These are phyloP conservation scores for Oreochromis mossambicus DNA, from an alignment of 2,797 vertebrate genomes.

Conservation along the genomic window DNA sequence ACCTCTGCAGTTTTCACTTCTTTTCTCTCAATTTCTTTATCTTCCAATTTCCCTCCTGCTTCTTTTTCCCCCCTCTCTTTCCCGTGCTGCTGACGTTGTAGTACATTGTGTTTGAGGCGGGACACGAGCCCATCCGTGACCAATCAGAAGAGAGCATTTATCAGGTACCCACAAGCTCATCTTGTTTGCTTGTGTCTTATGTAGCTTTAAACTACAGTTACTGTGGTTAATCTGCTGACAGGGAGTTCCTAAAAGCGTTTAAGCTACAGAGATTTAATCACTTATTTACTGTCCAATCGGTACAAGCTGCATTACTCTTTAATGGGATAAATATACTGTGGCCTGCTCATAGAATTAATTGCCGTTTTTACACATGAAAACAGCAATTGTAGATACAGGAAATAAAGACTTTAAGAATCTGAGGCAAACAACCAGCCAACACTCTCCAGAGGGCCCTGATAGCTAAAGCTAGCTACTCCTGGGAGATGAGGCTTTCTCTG, in stretches of 20 bases:
- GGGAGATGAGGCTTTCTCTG: constrained; percentile 17
- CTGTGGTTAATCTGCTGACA: not conserved
- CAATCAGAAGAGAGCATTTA: constrained; percentile 99
- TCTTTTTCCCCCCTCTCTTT: constrained; percentile 62
- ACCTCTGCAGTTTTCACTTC: constrained; percentile 72
- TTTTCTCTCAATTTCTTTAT: constrained; percentile 76
- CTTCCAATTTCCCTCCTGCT: constrained; percentile 74
- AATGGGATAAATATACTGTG: not conserved
- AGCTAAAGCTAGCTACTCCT: constrained; percentile 6
- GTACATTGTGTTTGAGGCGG: constrained; percentile 99
- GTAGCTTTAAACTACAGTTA: not conserved
- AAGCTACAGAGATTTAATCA: constrained; percentile 15
- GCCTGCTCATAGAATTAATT: not conserved
- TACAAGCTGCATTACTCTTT: constrained; percentile 2
- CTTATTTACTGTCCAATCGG: not conserved
- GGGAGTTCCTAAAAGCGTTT: constrained; percentile 1
- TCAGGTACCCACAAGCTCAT: constrained; percentile 87
- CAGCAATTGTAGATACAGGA: not conserved
- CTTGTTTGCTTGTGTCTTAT: constrained; percentile 52
- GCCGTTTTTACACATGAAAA: constrained; percentile 12
- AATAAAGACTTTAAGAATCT: constrained; percentile 3
- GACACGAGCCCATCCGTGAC: constrained; percentile 99
- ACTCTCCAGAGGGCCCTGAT: constrained; percentile 4
- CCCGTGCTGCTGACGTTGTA: constrained; percentile 85
- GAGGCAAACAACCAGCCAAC: constrained; percentile 10